Conservation (phyloP, 2,888 invertebrate species). For the Ennomos fuscantarius region DNA sequence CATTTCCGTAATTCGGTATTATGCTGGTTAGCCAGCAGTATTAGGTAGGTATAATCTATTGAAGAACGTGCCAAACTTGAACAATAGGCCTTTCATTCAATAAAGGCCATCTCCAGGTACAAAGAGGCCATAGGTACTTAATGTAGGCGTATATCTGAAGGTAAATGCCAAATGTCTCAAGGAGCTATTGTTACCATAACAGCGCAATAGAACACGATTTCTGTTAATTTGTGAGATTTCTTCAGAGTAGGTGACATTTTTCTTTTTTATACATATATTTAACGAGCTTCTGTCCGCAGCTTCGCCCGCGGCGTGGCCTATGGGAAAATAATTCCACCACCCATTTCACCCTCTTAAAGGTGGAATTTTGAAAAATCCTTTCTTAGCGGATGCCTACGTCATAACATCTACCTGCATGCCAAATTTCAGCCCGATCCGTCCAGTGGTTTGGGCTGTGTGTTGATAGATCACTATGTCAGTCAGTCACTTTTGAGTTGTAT, state of each 20-base stretch:
- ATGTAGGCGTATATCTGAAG: constrained; percentile 36
- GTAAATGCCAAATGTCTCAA: constrained; percentile 53
- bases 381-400: no score
- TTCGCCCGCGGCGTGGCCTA: no score
- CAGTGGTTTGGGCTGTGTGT: no score
- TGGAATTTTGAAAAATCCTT: no score
- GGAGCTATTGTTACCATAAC: constrained; percentile 60
- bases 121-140: constrained; percentile 18
- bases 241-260: constrained; percentile 45
- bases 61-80: constrained; percentile 36
- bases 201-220: constrained; percentile 58
- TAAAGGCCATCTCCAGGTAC: constrained; percentile 46
- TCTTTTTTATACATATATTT: constrained; percentile 40
- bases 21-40: constrained; percentile 12
- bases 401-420: no score
- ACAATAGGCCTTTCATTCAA: constrained; percentile 57
- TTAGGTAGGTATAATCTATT: constrained; percentile 26
- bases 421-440: no score
- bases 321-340: no score
- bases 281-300: no score
- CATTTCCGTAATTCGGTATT: constrained; percentile 5
- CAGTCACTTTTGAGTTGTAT: no score
- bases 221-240: constrained; percentile 60
- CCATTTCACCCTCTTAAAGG: no score
- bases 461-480: no score